phyloP scores from a whole-genome alignment of 2,888 invertebrate genomes.

The Oscheius sp. region DNA sequence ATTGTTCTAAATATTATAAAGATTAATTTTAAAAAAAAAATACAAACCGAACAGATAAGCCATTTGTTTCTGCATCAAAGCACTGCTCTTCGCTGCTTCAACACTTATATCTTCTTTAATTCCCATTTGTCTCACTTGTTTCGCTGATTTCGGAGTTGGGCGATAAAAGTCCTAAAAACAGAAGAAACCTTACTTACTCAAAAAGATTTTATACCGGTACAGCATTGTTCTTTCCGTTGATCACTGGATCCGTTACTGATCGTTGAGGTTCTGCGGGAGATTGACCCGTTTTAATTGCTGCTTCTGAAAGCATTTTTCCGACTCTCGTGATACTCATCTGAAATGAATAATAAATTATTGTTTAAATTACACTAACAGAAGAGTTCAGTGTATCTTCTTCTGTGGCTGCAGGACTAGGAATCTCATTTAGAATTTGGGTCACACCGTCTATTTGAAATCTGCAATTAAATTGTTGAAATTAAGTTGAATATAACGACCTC shows the following conservation, averaged over 20 bases:
- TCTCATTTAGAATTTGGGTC: slow-evolving; percentile 16
- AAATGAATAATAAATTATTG: not conserved
- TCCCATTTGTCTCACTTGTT: not conserved
- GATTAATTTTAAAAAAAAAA: no score
- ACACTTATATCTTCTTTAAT: not conserved
- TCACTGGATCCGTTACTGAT: not conserved
- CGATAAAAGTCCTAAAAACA: not conserved
- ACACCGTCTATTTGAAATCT: slow-evolving; percentile 28
- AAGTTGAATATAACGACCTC: not conserved
- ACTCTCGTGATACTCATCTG: slow-evolving; percentile 19
- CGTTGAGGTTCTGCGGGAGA: not conserved
- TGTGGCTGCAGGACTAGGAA: slow-evolving; percentile 8
- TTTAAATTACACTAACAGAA: not conserved
- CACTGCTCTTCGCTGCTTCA: not conserved
- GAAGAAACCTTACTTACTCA: not conserved
- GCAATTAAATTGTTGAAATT: not conserved
- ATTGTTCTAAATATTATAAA: not conserved
- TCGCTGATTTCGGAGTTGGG: not conserved
- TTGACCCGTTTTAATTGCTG: slow-evolving; percentile 13
- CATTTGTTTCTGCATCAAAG: slow-evolving; percentile 13
- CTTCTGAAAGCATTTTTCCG: slow-evolving; percentile 28
- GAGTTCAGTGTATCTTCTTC: slow-evolving; percentile 7
- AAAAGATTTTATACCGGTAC: no score
- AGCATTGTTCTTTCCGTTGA: not conserved
- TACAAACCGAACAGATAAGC: not conserved